Evolutionary conservation across 2,113 vertebrate species (phyloP), one percentile per base, ranked within the genome.

Genomic region (Silurus asotus): DNA sequence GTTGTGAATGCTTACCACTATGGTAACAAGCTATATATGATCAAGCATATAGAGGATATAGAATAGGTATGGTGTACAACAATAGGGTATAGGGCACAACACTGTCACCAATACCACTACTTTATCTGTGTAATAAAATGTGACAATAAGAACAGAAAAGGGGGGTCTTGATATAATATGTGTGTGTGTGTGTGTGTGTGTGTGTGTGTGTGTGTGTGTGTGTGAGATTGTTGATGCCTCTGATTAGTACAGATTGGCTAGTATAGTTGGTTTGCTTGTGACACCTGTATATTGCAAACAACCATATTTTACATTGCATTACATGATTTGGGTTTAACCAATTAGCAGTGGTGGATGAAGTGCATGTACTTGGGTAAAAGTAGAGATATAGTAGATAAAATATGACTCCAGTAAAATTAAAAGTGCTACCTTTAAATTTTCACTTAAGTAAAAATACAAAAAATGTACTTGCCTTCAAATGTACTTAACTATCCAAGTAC

Each of bases 81-180:
- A 20, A n/a, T 76, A 37, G 37, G 37, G 37, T 37, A 37, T 37
- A 37, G 48, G 19, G 53, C 65, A 69, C 70, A 85, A 51, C 17
- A 74, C 49, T 20, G 75, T 86, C 76, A 80, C 81, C 86, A 78
- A 77, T 75, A 49, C 37, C 48, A 80, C 23, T 67, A n/a, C 81
- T 82, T 86, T 37, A 37, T 37, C 37, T 37, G 37, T 37, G 37
- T 37, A 37, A 37, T 37, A 37, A 37, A 37, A 37, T 37, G 37
- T 37, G 37, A 37, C 37, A 37, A 37, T 37, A 37, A 37, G 37
- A 37, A 37, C 37, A 37, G 37, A 37, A 37, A 37, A 37, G 37
- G 37, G 37, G 37, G 2, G 37, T 37, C 1, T 37, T 37, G 37
- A 37, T 37, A 37, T 37, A 37, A n/a, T n/a, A n/a, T n/a, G n/a